Evolutionary conservation across 2,113 vertebrate genomes (phyloP), one percentile per base, ranked within the genome.

Genomic region (Willisornis vidua): DNA sequence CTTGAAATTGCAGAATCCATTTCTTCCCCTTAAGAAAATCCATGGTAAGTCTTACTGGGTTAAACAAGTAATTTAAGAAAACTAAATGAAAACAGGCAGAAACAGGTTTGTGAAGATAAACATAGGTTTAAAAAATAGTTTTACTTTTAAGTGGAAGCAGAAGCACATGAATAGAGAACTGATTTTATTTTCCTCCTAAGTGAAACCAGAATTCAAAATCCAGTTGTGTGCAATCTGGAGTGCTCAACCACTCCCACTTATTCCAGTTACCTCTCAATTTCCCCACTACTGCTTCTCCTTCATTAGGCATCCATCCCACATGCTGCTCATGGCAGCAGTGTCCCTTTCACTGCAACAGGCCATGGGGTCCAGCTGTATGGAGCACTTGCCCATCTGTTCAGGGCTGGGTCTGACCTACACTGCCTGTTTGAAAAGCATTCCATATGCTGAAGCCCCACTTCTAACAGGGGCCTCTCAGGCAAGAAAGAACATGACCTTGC

Each of bases 1-100:
- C 93, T 88, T 90, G 88, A 96, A 96, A 95, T 81, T 93, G 90
- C 90, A 90, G 83, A 97, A 96, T 90, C 88, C 73, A 87, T 89
- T 95, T 93, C 90, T 94, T 96, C 93, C 86, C 67, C 43, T 88
- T 74, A 71, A 93, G 61, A 94, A 94, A 96, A 95, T 93, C 94
- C 62, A 88, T 88, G 45, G 41, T 90, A 96, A 92, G 35, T 86
- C 87, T 67, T 93, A 68, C 39, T 37, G 33, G 77, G 81, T 91
- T 95, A 91, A 96, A 94, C 31, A 33, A 96, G 87, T 79, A 85
- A 96, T 93, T 95, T 28, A 22, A 73, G 89, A 78, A 86, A 93
- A 62, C 2, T 0, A 90, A 93, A 95, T 54, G 25, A 72, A 93
- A 96, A 75, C 87, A 94, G 89, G 85, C 93, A 93, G 91, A 83